phyloP scores from a whole-genome alignment of 1,140 invertebrate genomes.

The Uloborus diversus region DNA sequence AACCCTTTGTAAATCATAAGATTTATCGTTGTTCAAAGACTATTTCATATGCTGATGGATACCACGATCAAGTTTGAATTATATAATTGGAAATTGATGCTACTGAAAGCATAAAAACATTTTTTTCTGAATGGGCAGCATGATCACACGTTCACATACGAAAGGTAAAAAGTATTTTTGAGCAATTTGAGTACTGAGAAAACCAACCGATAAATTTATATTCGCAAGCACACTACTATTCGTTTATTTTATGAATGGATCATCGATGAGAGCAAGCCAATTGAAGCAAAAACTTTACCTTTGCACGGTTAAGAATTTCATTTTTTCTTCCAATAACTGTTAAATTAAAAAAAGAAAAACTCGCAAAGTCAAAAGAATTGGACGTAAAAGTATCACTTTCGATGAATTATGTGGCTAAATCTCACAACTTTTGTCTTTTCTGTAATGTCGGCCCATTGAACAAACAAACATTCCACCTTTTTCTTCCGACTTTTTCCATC shows the following conservation, averaged over 20 bases:
- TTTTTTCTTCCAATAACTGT: not conserved
- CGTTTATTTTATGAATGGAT: not conserved
- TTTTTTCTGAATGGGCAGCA: too few relatives aligned
- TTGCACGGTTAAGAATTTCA: not conserved
- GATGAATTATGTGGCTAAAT: constrained; percentile 35
- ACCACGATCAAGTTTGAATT: too few relatives aligned
- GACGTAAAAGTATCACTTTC: constrained; percentile 20
- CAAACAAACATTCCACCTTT: constrained; percentile 8
- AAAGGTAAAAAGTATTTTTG: too few relatives aligned
- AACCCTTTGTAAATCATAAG: too few relatives aligned
- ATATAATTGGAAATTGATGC: too few relatives aligned
- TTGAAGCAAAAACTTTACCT: not conserved
- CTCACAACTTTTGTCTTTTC: constrained; percentile 17
- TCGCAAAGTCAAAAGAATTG: not conserved
- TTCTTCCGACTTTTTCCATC: constrained; percentile 4
- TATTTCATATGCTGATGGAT: too few relatives aligned
- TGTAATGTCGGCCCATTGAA: not conserved
- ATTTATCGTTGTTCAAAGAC: too few relatives aligned
- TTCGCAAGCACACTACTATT: not conserved
- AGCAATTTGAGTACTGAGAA: too few relatives aligned
- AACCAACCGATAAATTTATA: not conserved
- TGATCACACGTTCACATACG: too few relatives aligned
- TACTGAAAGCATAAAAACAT: too few relatives aligned
- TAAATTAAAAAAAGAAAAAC: not conserved
- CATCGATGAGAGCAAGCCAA: not conserved